These are phyloP conservation scores for Rhadinocentrus ornatus DNA, from an alignment of 2,797 vertebrate species.

Conservation along the genomic window DNA sequence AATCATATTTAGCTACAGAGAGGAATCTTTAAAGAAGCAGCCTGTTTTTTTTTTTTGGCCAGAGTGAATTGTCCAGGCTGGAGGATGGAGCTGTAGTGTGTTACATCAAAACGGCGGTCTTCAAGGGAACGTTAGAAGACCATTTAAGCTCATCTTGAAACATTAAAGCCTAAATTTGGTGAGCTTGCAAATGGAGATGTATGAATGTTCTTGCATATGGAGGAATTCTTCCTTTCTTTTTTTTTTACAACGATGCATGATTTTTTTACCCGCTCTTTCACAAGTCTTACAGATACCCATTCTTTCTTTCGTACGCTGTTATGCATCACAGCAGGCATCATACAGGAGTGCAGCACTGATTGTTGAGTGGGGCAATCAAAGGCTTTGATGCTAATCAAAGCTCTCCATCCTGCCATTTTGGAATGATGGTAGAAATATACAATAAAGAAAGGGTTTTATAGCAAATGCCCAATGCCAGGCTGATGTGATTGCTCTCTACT, in stretches of 20 bases:
- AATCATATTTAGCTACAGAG: constrained; percentile 80
- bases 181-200: constrained; percentile 4
- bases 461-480: constrained; percentile 56
- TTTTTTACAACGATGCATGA: not conserved
- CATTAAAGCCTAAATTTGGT: constrained; percentile 20
- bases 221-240: constrained; percentile 8
- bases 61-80: constrained; percentile 53
- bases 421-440: constrained; percentile 72
- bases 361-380: constrained; percentile 83
- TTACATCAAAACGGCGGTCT: constrained; percentile 52
- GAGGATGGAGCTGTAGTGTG: constrained; percentile 47
- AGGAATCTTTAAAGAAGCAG: constrained; percentile 74
- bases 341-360: constrained; percentile 72
- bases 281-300: constrained; percentile 12
- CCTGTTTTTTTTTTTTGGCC: constrained; percentile 58
- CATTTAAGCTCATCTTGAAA: constrained; percentile 32
- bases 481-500: constrained; percentile 72
- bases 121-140: constrained; percentile 37
- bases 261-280: constrained; percentile 21
- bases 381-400: constrained; percentile 83
- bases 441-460: constrained; percentile 71
- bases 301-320: constrained; percentile 12
- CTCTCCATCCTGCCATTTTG: constrained; percentile 67
- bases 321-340: constrained; percentile 59
- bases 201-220: constrained; percentile 3